Base-by-base conservation (phyloP, 2,797 vertebrate species). In the Anguilla anguilla region DNA sequence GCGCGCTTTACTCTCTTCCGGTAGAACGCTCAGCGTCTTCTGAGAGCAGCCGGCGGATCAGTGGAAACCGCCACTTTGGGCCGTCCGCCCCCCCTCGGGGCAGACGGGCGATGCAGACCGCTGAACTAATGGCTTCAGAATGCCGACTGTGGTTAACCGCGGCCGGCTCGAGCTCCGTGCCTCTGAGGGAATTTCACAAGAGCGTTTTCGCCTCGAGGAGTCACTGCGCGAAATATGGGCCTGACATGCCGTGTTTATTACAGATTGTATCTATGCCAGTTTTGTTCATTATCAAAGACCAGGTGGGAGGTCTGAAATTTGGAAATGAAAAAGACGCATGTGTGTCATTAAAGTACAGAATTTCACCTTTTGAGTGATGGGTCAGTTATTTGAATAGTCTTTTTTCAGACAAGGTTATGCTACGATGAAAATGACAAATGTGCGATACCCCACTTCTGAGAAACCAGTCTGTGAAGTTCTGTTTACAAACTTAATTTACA, bases 111-210 rank as follows among this genome's bases (percentile, higher is more conserved):
- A 1, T 46, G 39, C 39, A 79, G 74, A 28, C 86, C 31, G 86
- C 81, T 87, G 86, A 49, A 64, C 19, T 87, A 87, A 87, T 87
- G 61, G 35, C 19, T 53, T 83, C 81, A 87, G 82, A 83, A 87
- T 87, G 61, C 79, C 35, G 46, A 15, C 46, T 87, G 86, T 22
- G 81, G 86, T 83, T 83, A 83, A 87, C 86, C 79, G 22, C 28
- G 19, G 81, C 81, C 49, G n/a, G 46, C 57, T 51, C 28, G 43
- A 28, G 61, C n/a, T 39, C 82, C 1, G 35, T 59, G 22, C 19
- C 61, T 28, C 61, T 83, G 79, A 64, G 64, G 57, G 77, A 79
- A 46, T 87, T 59, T 61, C 57, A 67, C 49, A 49, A 87, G 86
- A 28, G 39, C 55, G 25, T 39, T 82, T 87, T 61, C 22, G 51